Evolutionary conservation across 2,888 invertebrate species (phyloP), one percentile per base, ranked within the genome.

Genomic region (Odiellus spinosus): DNA sequence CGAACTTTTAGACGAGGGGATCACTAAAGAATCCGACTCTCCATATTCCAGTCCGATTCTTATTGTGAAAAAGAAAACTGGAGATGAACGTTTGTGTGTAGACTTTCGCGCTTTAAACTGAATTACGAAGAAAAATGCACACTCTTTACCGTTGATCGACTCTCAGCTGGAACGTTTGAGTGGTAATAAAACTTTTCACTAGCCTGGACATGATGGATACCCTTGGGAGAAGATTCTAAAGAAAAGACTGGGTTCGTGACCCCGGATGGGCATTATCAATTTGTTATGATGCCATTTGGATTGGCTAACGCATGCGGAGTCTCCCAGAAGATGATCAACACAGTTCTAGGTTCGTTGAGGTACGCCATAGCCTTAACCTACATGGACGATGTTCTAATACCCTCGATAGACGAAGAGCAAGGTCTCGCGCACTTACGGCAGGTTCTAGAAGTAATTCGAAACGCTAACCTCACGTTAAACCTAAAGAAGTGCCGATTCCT

Each of bases 331-430:
- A 14, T 40, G 3, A 45, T 45, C 40, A 2, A 8, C 10, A 3
- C 33, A 8, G 32, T 45, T 4, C 35, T 34, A 15, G 14, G 17
- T 34, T 17, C n/a, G 6, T n/a, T 40, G 4, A 36, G 2, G 3
- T 19, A 2, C 3, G 33, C 19, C 15, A n/a, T n/a, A 8, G 17
- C 32, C 2, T 14, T 20, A n/a, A 19, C 18, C 3, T 44, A 44
- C 20, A 3, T 44, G 11, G 40, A 48, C 14, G 44, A 44, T n/a
- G 41, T 48, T 8, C 19, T 48, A 12, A 44, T 44, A 1, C 40
- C 44, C 1, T 21, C 35, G 0, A 15, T 21, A 17, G n/a, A 18
- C 14, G 2, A 42, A 18, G 18, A 35, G 2, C 36, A 48, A 40
- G 34, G 41, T 40, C 14, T 48, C 1, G 6, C 20, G 1, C 14